phyloP scores from a whole-genome alignment of 2,888 invertebrate species.

The Liodrosophila aerea region DNA sequence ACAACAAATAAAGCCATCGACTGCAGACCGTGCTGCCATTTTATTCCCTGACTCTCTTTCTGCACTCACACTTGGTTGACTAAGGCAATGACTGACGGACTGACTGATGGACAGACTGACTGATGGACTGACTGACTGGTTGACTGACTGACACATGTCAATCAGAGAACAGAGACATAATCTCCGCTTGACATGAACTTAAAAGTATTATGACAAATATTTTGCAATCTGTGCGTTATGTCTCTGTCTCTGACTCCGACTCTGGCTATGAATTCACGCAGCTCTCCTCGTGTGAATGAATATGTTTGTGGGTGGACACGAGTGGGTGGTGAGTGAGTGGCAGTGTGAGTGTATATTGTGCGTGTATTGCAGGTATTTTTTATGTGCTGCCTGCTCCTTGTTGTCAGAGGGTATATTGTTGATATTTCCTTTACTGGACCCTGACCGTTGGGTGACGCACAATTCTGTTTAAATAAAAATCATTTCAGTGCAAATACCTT shows the following conservation, averaged over 20 bases:
- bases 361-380: conserved; percentile 24
- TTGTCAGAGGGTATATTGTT: conserved; percentile 8
- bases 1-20: conserved; percentile 38
- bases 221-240: conserved; percentile 59
- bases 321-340: too few relatives aligned
- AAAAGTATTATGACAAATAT: conserved; percentile 78
- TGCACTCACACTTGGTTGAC: neutral
- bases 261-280: conserved; percentile 19
- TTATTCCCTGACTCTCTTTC: neutral
- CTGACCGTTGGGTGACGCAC: conserved; percentile 22
- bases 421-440: conserved; percentile 17
- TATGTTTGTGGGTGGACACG: neutral
- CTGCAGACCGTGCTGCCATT: conserved; percentile 14
- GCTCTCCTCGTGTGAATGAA: neutral
- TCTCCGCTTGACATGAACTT: conserved; percentile 76
- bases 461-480: conserved; percentile 67
- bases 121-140: conserved; percentile 4
- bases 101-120: neutral
- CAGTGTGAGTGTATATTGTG: conserved; percentile 1
- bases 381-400: neutral
- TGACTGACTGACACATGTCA: conserved; percentile 69
- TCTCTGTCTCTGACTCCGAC: conserved; percentile 15
- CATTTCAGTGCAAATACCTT: conserved; percentile 63
- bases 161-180: conserved; percentile 67
- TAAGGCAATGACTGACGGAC: neutral